phyloP scores from a whole-genome alignment of 2,888 invertebrate species.

The Epirrita christyi region DNA sequence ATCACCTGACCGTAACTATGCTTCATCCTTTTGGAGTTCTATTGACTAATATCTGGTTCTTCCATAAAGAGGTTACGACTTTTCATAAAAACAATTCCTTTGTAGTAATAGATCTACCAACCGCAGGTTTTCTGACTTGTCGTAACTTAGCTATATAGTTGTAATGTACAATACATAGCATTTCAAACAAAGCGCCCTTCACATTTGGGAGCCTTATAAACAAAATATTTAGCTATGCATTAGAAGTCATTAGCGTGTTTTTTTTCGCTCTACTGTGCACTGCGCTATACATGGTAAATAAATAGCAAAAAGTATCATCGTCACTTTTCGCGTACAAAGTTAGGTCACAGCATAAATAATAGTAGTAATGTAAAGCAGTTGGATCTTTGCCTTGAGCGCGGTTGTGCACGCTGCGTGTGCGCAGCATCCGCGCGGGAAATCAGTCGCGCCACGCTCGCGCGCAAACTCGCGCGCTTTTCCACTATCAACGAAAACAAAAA shows the following conservation, averaged over 20 bases:
- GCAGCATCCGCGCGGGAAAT: constrained; percentile 43
- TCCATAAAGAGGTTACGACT: no score
- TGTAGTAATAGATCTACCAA: no score
- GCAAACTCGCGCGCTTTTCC: constrained; percentile 50
- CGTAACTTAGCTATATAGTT: no score
- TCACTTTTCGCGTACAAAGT: neutral
- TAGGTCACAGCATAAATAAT: neutral
- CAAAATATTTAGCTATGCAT: neutral
- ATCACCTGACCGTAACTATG: no score
- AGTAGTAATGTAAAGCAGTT: constrained; percentile 11
- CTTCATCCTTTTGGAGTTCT: no score
- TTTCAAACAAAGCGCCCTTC: neutral
- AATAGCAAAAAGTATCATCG: constrained; percentile 21
- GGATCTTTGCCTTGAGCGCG: constrained; percentile 37
- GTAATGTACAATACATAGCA: neutral
- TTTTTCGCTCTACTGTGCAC: constrained; percentile 21
- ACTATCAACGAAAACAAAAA: constrained; percentile 22
- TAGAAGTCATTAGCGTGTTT: constrained; percentile 6
- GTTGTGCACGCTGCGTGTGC: constrained; percentile 41
- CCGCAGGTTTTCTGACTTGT: no score
- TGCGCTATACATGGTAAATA: constrained; percentile 18
- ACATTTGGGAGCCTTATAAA: neutral
- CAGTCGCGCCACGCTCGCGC: constrained; percentile 60
- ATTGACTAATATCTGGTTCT: no score
- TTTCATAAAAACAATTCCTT: no score